Percentiles rank a stretch among this genome's conserved stretches.
phyloP scores from a whole-genome alignment of 2,888 invertebrate genomes.

The Nymphalis c-album region DNA sequence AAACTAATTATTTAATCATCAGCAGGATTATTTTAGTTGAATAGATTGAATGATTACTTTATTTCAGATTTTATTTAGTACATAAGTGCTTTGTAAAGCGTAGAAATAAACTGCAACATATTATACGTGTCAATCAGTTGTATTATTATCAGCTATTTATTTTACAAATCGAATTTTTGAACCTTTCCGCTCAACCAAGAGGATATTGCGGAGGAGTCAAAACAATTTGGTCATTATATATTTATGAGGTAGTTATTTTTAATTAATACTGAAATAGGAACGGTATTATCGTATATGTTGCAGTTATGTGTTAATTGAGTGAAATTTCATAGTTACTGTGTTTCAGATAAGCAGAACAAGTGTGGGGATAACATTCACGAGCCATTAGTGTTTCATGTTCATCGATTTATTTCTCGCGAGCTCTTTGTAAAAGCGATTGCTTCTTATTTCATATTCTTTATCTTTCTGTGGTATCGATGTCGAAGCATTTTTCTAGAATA shows the following conservation, averaged over 20 bases:
- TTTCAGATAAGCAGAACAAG: slow-evolving; percentile 66
- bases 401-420: slow-evolving; percentile 30
- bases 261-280: background rate
- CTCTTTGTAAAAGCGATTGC: slow-evolving; percentile 39
- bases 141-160: no score
- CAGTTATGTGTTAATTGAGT: slow-evolving; percentile 19
- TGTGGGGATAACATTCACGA: slow-evolving; percentile 26
- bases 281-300: slow-evolving; percentile 24
- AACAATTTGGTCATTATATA: no score
- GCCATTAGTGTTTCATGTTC: slow-evolving; percentile 28
- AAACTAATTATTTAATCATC: no score
- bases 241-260: background rate
- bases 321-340: slow-evolving; percentile 66
- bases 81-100: slow-evolving; percentile 23
- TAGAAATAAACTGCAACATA: slow-evolving; percentile 20
- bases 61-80: background rate
- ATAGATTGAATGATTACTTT: background rate
- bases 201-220: no score
- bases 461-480: slow-evolving; percentile 48
- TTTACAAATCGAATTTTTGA: no score
- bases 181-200: no score
- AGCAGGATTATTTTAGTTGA: no score
- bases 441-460: slow-evolving; percentile 40
- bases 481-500: slow-evolving; percentile 52
- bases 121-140: background rate